Percentiles rank a stretch among this genome's conserved stretches.
These are phyloP conservation scores for Nephrotoma guestfalica DNA, from an alignment of 2,888 invertebrate genomes.

Conservation along the genomic window DNA sequence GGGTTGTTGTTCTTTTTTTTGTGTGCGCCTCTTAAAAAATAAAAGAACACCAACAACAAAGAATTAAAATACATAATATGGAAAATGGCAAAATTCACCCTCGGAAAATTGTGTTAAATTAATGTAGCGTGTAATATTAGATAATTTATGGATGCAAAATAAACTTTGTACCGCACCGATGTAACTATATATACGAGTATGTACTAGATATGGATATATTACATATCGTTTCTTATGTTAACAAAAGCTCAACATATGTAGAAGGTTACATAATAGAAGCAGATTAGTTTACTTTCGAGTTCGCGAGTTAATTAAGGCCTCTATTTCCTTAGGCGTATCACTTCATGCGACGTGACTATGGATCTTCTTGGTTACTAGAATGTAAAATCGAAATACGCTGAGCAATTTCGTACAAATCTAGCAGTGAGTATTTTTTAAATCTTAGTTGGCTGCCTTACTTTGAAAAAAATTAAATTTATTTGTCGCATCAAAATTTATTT, in stretches of 20 bases:
- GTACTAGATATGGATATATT: background rate
- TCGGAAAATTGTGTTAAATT: constrained; percentile 4
- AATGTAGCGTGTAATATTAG: constrained; percentile 6
- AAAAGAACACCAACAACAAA: background rate
- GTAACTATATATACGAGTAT: background rate
- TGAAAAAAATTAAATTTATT: too few species aligned
- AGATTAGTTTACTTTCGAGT: background rate
- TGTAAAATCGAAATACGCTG: too few species aligned
- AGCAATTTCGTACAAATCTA: too few species aligned
- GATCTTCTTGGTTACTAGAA: too few species aligned
- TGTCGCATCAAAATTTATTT: too few species aligned
- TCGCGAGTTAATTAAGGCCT: background rate
- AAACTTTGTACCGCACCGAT: background rate
- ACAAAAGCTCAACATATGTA: background rate
- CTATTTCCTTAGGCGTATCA: too few species aligned
- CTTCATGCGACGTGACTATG: too few species aligned
- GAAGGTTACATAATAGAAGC: background rate
- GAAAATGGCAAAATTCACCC: background rate
- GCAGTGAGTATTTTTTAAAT: too few species aligned
- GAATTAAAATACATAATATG: background rate
- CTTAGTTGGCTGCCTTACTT: too few species aligned
- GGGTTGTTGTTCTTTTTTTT: background rate
- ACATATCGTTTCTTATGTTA: background rate
- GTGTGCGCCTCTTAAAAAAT: background rate
- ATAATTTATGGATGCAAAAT: constrained; percentile 3